Evolutionary conservation across 2,113 vertebrate species (phyloP), one percentile per base, ranked within the genome.

Genomic region (Bothrops jararaca): DNA sequence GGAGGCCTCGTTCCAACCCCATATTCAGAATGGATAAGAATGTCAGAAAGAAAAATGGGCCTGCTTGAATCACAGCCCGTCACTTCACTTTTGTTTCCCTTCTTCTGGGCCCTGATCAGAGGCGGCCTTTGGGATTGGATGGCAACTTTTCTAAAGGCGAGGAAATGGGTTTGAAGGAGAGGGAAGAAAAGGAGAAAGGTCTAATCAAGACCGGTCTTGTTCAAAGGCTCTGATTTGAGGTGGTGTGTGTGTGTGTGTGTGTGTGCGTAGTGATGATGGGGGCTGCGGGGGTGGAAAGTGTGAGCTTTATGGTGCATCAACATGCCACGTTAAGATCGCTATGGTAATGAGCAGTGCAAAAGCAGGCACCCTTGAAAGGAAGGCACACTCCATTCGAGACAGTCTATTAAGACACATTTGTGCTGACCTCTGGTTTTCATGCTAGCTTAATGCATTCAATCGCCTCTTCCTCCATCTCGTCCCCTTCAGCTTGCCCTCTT

Each of bases 321-420:
- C 97, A 98, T 96, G 97, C 97, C 97, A 97, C 96, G 97, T 98
- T 98, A 98, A 97, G 96, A 97, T 98, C 97, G 97, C 98, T 98
- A 98, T 98, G 98, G 98, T 98, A 98, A 98, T 98, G 97, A 97
- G 97, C 95, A 93, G 90, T 97, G 97, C 97, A 97, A 97, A 97
- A 97, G 97, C 97, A 97, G 98, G 97, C 97, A 97, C 97, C 95
- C 97, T 98, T 98, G 98, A 98, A 98, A 93, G 97, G 97, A 97
- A 97, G 97, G 97, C 98, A 98, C 97, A 98, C 98, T 98, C 97
- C 97, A 97, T 98, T 97, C 97, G 97, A 98, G 98, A 98, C 98
- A 98, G 97, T 98, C 98, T 98, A 98, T 98, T 98, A 98, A 98
- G 98, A 98, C 97, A 98, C 98, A 98, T 98, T 98, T 98, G 97